phyloP scores from a whole-genome alignment of 1,140 invertebrate species.

The Zaprionus africanus region DNA sequence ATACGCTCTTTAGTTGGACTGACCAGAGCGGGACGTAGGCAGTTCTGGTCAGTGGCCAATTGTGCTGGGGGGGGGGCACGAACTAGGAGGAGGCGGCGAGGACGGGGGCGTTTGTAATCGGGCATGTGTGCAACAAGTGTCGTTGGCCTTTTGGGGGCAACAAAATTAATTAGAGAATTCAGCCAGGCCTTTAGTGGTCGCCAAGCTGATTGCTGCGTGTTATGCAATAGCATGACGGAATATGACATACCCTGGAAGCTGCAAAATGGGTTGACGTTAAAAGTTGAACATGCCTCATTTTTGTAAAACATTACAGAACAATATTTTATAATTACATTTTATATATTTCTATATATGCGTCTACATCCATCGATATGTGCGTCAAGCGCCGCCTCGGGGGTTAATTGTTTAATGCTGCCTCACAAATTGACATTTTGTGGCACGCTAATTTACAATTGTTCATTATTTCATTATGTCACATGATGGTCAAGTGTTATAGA shows the following conservation, averaged over 20 bases:
- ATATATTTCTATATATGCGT: neutral
- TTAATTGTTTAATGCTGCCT: slow-evolving; percentile 75
- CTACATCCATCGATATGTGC: slow-evolving; percentile 5
- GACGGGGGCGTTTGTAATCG: too few relatives aligned
- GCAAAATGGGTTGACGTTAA: neutral
- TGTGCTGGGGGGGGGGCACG: neutral
- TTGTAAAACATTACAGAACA: neutral
- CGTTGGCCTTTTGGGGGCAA: slow-evolving; percentile 68
- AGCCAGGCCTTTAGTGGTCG: slow-evolving; percentile 22
- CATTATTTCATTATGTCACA: slow-evolving; percentile 49
- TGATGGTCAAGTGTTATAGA: slow-evolving; percentile 42
- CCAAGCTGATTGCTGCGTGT: slow-evolving; percentile 42
- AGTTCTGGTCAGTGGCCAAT: slow-evolving; percentile 13
- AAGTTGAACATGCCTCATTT: neutral
- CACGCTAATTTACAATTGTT: slow-evolving; percentile 58
- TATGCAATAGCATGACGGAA: slow-evolving; percentile 45
- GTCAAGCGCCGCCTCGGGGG: slow-evolving; percentile 39
- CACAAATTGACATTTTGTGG: slow-evolving; percentile 48
- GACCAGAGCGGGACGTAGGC: slow-evolving; percentile 1
- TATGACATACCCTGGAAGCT: neutral
- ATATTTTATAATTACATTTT: neutral
- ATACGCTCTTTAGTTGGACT: neutral
- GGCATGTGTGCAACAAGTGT: slow-evolving; percentile 60
- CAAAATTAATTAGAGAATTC: slow-evolving; percentile 50
- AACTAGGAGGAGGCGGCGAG: neutral